Evolutionary conservation across 2,797 vertebrate species (phyloP), one percentile per base, ranked within the genome.

Genomic region (Psittacula echo): DNA sequence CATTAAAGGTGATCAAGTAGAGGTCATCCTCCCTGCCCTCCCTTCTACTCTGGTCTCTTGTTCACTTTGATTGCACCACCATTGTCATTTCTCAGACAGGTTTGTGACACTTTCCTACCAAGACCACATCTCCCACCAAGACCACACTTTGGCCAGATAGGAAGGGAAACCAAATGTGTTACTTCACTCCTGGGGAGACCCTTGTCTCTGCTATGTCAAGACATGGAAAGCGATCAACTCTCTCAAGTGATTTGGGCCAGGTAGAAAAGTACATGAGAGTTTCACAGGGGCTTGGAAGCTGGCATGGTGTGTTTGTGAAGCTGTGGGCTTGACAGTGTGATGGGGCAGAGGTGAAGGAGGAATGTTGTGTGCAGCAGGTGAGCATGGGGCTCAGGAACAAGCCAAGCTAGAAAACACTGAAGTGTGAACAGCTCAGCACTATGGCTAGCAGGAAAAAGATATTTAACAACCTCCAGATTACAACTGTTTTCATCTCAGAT

Each of bases 11-110:
- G 5, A 41, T 83, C 3, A 0, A 0, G 0, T 0, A 77, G 72
- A 50, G 37, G 44, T 51, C 22, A 60, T 37, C n/a, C 22, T 64
- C n/a, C 58, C 47, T 80, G 27, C 32, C 19, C 27, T 58, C 22
- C 54, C 70, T 29, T 21, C 45, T 21, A 10, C 1, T 0, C 20
- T 1, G 0, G 4, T n/a, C 12, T 77, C 75, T 62, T 1, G 1
- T 24, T 34, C 1, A 0, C 37, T 79, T 30, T 18, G 60, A 60
- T 14, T 53, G 41, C 7, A 0, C 11, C 41, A 37, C 29, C 8
- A 4, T 16, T n/a, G 30, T 13, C 1, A 3, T 23, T 83, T 16
- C 45, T 94, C 71, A 74, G n/a, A n/a, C 3, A 42, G 37, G 29
- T 45, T 82, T 78, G 71, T 72, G 64, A 30, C 50, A 11, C 22